Evolutionary conservation across 2,113 vertebrate species (phyloP).

Genomic region (Cettia cetti): DNA sequence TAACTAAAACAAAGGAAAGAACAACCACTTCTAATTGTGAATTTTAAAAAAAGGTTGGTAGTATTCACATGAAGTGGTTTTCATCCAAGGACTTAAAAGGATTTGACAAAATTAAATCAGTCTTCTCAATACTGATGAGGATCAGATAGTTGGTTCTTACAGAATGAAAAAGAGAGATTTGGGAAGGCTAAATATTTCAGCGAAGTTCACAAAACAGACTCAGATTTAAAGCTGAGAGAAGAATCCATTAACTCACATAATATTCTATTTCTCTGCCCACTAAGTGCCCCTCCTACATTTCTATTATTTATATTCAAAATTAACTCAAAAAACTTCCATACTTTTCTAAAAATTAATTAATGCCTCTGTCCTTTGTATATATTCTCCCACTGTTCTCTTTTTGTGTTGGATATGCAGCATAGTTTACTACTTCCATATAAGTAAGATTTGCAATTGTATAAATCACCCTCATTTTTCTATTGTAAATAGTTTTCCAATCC

Average conservation of each 20-base stretch:
- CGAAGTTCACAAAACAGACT: neutral
- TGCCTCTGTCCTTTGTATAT: neutral
- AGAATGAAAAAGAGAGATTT: neutral
- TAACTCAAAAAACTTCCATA: neutral
- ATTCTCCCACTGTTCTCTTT: neutral
- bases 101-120: slow-evolving; percentile 17
- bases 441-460: neutral
- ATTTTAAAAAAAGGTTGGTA: neutral
- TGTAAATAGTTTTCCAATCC: neutral
- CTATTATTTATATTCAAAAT: neutral
- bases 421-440: neutral
- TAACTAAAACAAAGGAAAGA: neutral
- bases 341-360: neutral
- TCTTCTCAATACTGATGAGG: neutral
- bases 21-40: neutral
- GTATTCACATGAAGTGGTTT: neutral
- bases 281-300: neutral
- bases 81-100: neutral
- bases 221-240: neutral
- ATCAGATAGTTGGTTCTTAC: neutral
- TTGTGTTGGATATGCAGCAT: neutral
- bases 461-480: neutral
- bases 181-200: neutral
- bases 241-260: neutral
- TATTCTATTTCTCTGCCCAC: neutral